Evolutionary conservation across 2,888 invertebrate species (phyloP), one percentile per base, ranked within the genome.

Genomic region (Eurytoma adleriae): DNA sequence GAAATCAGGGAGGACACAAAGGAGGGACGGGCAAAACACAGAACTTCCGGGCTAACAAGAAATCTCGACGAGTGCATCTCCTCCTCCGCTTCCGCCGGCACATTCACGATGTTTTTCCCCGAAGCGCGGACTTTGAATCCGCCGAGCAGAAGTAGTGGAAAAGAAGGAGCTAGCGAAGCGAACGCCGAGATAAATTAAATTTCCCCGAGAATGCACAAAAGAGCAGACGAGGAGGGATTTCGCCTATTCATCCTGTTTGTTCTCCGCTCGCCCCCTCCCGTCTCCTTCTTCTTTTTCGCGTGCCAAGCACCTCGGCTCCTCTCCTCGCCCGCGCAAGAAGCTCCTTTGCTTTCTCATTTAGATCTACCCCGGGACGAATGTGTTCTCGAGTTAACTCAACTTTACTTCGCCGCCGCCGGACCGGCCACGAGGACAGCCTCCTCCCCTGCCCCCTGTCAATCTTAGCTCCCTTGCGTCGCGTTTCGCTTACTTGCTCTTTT

Each of bases 131-230:
- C 71, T 72, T 61, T 72, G 52, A 61, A 52, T 24, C 18, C 18
- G 14, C 50, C 20, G 12, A 20, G 59, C 20, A 18, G 18, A 18
- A 57, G 18, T 16, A n/a, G 18, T 57, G 57, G 18, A n/a, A 54
- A 48, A 40, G 61, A 13, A 16, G 40, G 2, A 40, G 20, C 52
- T 7, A 30, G 57, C 20, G 50, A 27, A 40, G 24, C 10, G 75
- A 24, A 40, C 59, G 50, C 13, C n/a, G 62, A 62, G 79, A 79
- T 79, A 73, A 73, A 79, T 79, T 79, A 73, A 73, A 78, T 72
- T 78, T 67, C 59, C 13, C 27, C 14, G 64, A 27, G 54, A 75
- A 75, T 75, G 77, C 64, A 70, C 77, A 77, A 70, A 76, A 77
- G 74, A 30, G 50, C 64, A 13, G 75, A 75, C 64, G 74, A 77